Conservation (phyloP, 2,113 vertebrate species). For the Gymnobelideus leadbeateri region DNA sequence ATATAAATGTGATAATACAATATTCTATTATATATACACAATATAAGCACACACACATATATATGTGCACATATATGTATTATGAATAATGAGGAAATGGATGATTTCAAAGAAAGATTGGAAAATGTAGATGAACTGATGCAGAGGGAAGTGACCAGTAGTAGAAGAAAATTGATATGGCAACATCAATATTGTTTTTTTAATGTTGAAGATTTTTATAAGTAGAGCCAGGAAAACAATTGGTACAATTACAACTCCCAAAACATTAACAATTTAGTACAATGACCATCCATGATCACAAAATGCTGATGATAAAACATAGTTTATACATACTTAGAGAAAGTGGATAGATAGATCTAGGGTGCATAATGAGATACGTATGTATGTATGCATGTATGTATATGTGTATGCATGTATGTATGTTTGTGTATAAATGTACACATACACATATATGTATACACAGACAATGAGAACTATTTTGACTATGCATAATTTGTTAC, state of each 20-base stretch:
- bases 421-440: no score
- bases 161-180: not conserved
- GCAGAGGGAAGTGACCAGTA: not conserved
- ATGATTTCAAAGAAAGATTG: not conserved
- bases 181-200: no score
- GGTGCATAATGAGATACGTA: not conserved
- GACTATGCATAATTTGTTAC: not conserved
- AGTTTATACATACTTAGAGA: not conserved
- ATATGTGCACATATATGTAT: not conserved
- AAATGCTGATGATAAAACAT: no score
- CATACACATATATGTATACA: no score
- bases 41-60: not conserved
- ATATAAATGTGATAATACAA: not conserved
- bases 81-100: not conserved
- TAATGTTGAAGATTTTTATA: no score
- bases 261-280: not conserved
- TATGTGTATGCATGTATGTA: no score
- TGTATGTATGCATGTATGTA: not conserved
- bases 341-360: not conserved
- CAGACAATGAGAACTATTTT: not conserved
- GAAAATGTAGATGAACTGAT: not conserved
- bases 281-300: not conserved
- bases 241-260: not conserved
- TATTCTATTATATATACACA: not conserved
- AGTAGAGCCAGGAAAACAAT: not conserved